These are phyloP conservation scores for Altica lythri DNA, from an alignment of 2,888 invertebrate species.

Conservation along the genomic window DNA sequence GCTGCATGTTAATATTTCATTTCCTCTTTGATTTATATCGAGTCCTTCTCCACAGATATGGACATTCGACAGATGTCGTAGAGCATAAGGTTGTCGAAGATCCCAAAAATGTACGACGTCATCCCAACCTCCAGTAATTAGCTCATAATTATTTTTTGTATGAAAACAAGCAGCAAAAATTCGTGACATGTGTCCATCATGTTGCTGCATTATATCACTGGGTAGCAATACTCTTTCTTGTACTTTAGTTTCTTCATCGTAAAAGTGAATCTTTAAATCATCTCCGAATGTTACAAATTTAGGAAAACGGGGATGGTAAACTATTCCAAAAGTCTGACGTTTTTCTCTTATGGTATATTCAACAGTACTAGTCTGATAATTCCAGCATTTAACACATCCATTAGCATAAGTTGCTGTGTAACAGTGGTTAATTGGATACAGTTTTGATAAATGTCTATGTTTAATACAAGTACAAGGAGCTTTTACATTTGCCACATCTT, in stretches of 20 bases:
- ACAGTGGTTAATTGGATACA: constrained; percentile 64
- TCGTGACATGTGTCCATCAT: constrained; percentile 67
- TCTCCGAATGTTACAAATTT: constrained; percentile 67
- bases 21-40: constrained; percentile 67
- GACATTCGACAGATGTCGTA: constrained; percentile 63
- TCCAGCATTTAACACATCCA: constrained; percentile 72
- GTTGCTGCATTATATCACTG: constrained; percentile 59
- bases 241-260: constrained; percentile 70
- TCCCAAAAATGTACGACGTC: constrained; percentile 71
- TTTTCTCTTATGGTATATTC: constrained; percentile 69
- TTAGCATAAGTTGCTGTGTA: constrained; percentile 66
- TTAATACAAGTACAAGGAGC: constrained; percentile 66
- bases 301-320: constrained; percentile 65
- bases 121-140: constrained; percentile 73
- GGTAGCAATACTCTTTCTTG: constrained; percentile 66
- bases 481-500: constrained; percentile 52
- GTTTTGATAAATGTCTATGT: constrained; percentile 65
- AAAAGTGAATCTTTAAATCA: constrained; percentile 67
- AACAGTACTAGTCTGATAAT: constrained; percentile 67
- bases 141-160: constrained; percentile 67
- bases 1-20: constrained; percentile 68
- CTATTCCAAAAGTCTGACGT: constrained; percentile 66
- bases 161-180: constrained; percentile 70
- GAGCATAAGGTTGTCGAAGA: constrained; percentile 65
- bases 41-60: constrained; percentile 71